Base-by-base conservation (phyloP, 1,140 invertebrate genomes). In the Cephus cinctus region DNA sequence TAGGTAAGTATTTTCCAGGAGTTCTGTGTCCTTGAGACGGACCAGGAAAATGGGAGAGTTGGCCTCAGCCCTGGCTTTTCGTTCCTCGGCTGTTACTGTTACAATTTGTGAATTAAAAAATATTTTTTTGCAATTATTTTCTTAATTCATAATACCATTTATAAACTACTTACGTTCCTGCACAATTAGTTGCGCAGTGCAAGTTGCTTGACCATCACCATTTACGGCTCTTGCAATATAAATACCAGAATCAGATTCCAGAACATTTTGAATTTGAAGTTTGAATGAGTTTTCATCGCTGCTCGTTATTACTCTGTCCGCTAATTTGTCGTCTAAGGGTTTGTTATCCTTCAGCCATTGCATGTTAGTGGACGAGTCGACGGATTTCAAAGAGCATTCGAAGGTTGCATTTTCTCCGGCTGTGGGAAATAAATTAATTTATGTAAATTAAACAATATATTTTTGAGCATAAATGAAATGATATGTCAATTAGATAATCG, bases 151-250 rank as follows among this genome's bases (percentile, higher is more conserved):
- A 23, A 22, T 22, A 47, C 19, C 39, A 1, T 46, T 34, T 47
- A 32, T 20, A 19, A 18, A 57, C 25, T 57, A 81, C 84, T 83
- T 80, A 92, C 90, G 73, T 82, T 89, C 81, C 64, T 91, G 86
- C 35, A 95, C 89, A 43, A 89, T 80, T 41, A 95, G 81, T 66
- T 91, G 88, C 34, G 90, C 89, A 25, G 90, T 92, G 65, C 90
- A 91, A 41, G 85, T 85, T 5, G 89, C 82, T 58, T 86, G 87
- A 22, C 92, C 89, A 22, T 87, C 84, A 1, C 78, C 76, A 65
- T 94, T 95, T 32, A 84, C 84, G n/a, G 93, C 94, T 25, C 89
- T 82, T 39, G 92, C 92, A 0, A 91, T 95, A 67, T 98, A 99
- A 15, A 92, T 81, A 11, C 95, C 96, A 2, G 84, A 83, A 75